phyloP scores from a whole-genome alignment of 2,888 invertebrate genomes.

The Myopa tessellatipennis region DNA sequence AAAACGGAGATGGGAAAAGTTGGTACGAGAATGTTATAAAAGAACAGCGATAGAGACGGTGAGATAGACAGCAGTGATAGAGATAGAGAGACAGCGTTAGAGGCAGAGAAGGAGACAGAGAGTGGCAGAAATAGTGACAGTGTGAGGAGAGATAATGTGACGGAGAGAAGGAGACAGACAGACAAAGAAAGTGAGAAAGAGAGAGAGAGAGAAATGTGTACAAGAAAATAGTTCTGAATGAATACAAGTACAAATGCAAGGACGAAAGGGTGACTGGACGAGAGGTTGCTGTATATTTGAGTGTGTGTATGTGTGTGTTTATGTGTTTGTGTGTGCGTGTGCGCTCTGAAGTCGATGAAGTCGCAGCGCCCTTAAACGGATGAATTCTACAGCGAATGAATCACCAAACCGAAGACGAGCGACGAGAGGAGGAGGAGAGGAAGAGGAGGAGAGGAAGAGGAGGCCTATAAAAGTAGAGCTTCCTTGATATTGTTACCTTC shows the following conservation, averaged over 20 bases:
- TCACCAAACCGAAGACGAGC: too few species aligned
- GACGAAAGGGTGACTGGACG: not conserved
- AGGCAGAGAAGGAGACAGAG: not conserved
- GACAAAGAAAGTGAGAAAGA: not conserved
- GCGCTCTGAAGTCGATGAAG: not conserved
- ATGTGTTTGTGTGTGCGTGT: slow-evolving; percentile 9
- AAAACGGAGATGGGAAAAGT: not conserved
- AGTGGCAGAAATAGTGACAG: not conserved
- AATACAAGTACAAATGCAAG: not conserved
- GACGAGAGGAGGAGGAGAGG: too few species aligned
- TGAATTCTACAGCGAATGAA: too few species aligned
- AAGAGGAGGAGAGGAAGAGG: too few species aligned
- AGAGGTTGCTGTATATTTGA: not conserved
- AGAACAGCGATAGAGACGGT: not conserved
- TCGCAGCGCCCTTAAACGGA: too few species aligned
- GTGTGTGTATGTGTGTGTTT: slow-evolving; percentile 8
- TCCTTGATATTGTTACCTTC: too few species aligned
- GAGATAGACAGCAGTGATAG: not conserved
- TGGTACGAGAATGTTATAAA: not conserved
- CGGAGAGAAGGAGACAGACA: not conserved
- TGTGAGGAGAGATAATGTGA: too few species aligned
- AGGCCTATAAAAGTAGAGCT: too few species aligned
- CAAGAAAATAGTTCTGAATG: slow-evolving; percentile 7
- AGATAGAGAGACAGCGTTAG: not conserved
- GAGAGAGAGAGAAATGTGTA: not conserved